phyloP scores from a whole-genome alignment of 1,140 invertebrate species.

The Sesamia nonagrioides region DNA sequence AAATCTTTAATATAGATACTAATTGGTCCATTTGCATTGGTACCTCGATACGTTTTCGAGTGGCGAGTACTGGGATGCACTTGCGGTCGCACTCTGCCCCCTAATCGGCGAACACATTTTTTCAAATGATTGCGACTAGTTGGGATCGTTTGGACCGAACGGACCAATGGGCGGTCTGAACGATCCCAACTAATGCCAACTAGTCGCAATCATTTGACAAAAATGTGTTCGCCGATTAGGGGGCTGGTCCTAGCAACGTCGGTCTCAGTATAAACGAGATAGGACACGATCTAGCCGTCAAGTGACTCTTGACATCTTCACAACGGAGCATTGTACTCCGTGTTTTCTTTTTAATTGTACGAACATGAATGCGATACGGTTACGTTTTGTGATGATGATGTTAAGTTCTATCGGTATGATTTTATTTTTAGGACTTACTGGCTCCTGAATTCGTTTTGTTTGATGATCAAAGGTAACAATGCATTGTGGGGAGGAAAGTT shows the following conservation, averaged over 20 bases:
- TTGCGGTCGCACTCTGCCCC: slow-evolving; percentile 56
- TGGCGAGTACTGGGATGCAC: slow-evolving; percentile 51
- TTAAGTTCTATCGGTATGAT: slow-evolving; percentile 10
- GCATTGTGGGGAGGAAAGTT: slow-evolving; percentile 4
- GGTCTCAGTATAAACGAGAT: slow-evolving; percentile 73
- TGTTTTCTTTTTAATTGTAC: slow-evolving; percentile 58
- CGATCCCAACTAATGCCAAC: too few relatives aligned
- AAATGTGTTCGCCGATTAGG: too few relatives aligned
- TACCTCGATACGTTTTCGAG: slow-evolving; percentile 38
- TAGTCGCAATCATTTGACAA: too few relatives aligned
- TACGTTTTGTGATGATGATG: slow-evolving; percentile 44
- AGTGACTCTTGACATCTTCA: slow-evolving; percentile 74
- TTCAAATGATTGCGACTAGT: too few relatives aligned
- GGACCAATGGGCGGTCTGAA: too few relatives aligned
- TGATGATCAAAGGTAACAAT: background rate
- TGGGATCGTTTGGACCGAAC: too few relatives aligned
- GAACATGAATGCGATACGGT: slow-evolving; percentile 45
- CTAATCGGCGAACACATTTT: too few relatives aligned
- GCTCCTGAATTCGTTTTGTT: background rate
- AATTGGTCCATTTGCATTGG: slow-evolving; percentile 52
- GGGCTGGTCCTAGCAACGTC: slow-evolving; percentile 35
- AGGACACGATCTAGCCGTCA: slow-evolving; percentile 71
- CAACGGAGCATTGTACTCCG: slow-evolving; percentile 52
- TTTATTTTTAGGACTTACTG: background rate
- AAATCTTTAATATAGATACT: slow-evolving; percentile 49